Percentiles rank a stretch among this genome's conserved stretches.
These are phyloP conservation scores for Myotis yumanensis DNA, from an alignment of 2,113 vertebrate genomes.

Conservation along the genomic window DNA sequence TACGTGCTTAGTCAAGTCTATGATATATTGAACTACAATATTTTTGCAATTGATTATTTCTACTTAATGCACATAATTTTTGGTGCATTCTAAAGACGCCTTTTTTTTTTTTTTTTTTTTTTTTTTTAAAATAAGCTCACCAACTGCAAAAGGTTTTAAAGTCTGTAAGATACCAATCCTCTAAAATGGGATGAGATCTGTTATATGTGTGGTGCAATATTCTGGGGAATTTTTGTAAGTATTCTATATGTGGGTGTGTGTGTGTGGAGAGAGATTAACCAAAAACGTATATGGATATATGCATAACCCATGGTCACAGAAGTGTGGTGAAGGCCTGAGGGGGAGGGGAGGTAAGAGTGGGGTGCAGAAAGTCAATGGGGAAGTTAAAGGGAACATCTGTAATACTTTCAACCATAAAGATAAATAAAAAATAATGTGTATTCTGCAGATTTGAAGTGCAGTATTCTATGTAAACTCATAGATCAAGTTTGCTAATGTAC, in stretches of 20 bases:
- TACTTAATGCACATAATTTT: slow-evolving; percentile 49
- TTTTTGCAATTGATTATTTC: slow-evolving; percentile 56
- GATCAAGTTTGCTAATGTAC: neutral
- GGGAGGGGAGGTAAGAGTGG: too few relatives aligned
- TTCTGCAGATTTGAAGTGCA: neutral
- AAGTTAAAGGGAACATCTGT: too few relatives aligned
- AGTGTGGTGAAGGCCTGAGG: too few relatives aligned
- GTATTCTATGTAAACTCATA: neutral
- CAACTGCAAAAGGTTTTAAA: neutral
- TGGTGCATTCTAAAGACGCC: neutral
- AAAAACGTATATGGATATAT: too few relatives aligned
- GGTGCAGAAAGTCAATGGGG: too few relatives aligned
- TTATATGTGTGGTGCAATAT: neutral
- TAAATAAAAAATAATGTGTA: neutral
- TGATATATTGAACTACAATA: neutral
- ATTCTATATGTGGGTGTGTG: neutral
- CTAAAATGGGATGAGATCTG: neutral
- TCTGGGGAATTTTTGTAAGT: neutral
- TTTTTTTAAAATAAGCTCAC: slow-evolving; percentile 1
- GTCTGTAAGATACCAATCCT: neutral
- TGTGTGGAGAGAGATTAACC: too few relatives aligned
- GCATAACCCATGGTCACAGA: too few relatives aligned
- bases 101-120: neutral
- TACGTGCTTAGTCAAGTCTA: slow-evolving; percentile 13
- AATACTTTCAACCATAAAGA: too few relatives aligned